These are phyloP conservation scores for Parazoanthus swiftii DNA, from an alignment of 92 coral and sea anemone genomes.

Conservation along the genomic window DNA sequence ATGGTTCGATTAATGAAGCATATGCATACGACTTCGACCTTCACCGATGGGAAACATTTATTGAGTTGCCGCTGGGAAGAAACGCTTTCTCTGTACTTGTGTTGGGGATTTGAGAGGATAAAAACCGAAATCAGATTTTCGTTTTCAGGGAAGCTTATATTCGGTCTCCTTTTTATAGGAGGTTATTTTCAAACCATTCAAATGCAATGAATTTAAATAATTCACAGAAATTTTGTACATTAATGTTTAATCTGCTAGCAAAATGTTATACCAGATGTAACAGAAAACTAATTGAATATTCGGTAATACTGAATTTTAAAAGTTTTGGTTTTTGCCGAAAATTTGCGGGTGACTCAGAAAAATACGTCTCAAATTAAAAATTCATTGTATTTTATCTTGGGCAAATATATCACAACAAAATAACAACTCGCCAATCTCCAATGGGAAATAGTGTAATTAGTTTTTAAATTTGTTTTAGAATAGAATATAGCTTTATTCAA, in stretches of 20 bases:
- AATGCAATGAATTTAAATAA: neutral
- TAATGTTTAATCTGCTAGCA: neutral
- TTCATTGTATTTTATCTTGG: neutral
- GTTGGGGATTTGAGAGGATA: conserved; percentile 55
- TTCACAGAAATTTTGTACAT: neutral
- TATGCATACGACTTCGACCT: conserved; percentile 79
- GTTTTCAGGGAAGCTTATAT: neutral
- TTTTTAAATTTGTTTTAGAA: neutral
- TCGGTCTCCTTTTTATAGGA: neutral
- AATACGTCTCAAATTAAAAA: neutral
- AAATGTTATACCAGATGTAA: neutral
- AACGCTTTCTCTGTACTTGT: conserved; percentile 71
- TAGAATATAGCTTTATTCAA: neutral
- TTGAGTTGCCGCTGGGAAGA: conserved; percentile 66
- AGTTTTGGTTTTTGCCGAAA: neutral
- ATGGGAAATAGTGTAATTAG: neutral
- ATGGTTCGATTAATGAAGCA: conserved; percentile 56
- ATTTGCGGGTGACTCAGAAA: neutral
- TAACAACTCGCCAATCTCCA: neutral
- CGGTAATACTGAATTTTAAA: neutral
- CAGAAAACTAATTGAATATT: neutral
- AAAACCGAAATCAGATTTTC: neutral
- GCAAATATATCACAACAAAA: neutral
- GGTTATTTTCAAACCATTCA: neutral
- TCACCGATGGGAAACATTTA: conserved; percentile 60